A percentile compares a stretch with the other conserved stretches of the same genome.
These are phyloP conservation scores for Bubo blakistoni DNA, from an alignment of 2,113 vertebrate genomes.

Conservation along the genomic window DNA sequence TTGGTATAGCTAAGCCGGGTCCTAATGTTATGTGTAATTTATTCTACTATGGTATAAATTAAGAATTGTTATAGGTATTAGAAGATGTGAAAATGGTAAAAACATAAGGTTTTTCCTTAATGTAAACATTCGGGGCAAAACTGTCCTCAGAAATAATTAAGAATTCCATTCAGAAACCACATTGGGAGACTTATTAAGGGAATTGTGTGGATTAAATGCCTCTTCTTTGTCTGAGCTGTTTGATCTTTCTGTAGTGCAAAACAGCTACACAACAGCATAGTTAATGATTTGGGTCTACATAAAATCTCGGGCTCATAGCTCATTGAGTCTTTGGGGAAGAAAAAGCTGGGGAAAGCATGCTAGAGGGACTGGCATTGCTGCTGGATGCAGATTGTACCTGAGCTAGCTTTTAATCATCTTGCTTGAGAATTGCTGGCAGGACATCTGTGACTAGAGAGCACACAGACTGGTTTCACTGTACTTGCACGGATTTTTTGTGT, in stretches of 20 bases:
- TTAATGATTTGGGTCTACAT: background rate
- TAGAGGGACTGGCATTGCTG: background rate
- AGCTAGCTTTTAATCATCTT: background rate
- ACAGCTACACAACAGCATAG: background rate
- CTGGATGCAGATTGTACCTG: background rate
- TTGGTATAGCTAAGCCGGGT: background rate
- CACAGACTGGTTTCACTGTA: background rate
- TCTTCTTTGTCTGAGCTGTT: constrained; percentile 20
- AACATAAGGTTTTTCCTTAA: background rate
- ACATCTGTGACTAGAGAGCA: background rate
- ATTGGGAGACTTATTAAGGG: background rate
- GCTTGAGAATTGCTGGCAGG: background rate
- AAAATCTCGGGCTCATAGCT: background rate
- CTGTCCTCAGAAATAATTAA: background rate
- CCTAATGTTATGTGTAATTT: background rate
- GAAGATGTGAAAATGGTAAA: background rate
- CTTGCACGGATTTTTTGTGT: background rate
- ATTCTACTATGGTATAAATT: background rate
- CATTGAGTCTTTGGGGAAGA: background rate
- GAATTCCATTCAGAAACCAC: background rate
- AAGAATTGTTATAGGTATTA: background rate
- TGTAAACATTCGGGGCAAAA: background rate
- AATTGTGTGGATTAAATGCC: constrained; percentile 24
- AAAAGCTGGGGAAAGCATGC: background rate
- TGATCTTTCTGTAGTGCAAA: background rate